These are phyloP conservation scores for Pipa parva DNA, from an alignment of 2,113 vertebrate species.

Conservation along the genomic window DNA sequence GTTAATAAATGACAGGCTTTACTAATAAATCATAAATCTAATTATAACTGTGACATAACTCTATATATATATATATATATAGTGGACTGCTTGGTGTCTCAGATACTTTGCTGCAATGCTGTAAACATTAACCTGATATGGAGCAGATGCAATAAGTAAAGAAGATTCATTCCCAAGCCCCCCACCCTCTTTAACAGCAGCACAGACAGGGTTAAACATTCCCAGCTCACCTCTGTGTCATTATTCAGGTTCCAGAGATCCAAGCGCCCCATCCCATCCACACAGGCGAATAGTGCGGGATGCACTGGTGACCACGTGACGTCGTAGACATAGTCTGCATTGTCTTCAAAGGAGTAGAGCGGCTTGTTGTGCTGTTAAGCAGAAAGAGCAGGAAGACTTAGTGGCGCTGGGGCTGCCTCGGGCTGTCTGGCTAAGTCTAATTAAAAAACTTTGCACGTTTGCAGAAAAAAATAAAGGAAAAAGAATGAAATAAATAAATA, in stretches of 20 bases:
- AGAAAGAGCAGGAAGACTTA: conserved; percentile 75
- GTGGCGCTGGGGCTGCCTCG: conserved; percentile 92
- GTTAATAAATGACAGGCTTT: too few species aligned
- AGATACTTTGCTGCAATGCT: too few species aligned
- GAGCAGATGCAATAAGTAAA: too few species aligned
- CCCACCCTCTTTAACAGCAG: too few species aligned
- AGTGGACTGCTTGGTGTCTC: too few species aligned
- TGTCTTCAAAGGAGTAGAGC: conserved; percentile 98
- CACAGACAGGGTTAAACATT: conserved; percentile 6
- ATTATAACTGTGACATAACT: too few species aligned
- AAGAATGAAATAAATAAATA: too few species aligned
- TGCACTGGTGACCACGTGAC: conserved; percentile 96
- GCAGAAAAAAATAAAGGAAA: conserved; percentile 41
- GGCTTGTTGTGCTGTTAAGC: conserved; percentile 93
- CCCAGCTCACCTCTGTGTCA: conserved; percentile 87
- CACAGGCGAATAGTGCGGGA: conserved; percentile 87
- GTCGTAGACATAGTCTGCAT: conserved; percentile 94
- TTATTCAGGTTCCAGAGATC: conserved; percentile 97
- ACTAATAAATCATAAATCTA: too few species aligned
- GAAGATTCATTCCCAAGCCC: too few species aligned
- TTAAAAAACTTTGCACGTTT: conserved; percentile 91
- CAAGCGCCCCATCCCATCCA: conserved; percentile 93
- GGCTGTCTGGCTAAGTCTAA: conserved; percentile 94
- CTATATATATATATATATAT: too few species aligned
- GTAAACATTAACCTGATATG: too few species aligned